Conservation (phyloP, 2,888 invertebrate genomes). For the Apocheima hispidaria region DNA sequence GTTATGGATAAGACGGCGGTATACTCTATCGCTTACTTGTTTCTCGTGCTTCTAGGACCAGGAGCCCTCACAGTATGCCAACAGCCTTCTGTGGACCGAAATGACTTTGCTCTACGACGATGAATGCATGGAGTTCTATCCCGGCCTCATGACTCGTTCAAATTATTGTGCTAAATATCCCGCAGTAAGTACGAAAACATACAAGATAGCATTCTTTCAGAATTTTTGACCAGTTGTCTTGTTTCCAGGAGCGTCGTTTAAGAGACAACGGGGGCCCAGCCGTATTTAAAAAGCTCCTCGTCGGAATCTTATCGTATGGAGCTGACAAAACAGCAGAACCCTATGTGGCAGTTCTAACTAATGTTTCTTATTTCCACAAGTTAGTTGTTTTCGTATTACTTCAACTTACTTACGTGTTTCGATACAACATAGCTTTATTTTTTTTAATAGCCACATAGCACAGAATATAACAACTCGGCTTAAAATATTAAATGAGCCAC, state of each 20-base stretch:
- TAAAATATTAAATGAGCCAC: no score
- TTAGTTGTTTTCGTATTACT: conserved; percentile 32
- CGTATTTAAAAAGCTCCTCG: conserved; percentile 50
- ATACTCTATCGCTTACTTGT: no score
- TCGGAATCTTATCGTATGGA: conserved; percentile 67
- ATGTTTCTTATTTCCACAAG: conserved; percentile 72
- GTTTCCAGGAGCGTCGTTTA: conserved; percentile 57
- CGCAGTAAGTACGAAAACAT: conserved; percentile 52
- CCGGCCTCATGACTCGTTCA: conserved; percentile 55
- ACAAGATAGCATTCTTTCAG: neutral
- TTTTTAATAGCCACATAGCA: no score
- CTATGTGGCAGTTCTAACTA: conserved; percentile 65
- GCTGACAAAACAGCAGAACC: conserved; percentile 45
- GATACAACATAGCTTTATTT: neutral
- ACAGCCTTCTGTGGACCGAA: conserved; percentile 57
- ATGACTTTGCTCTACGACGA: conserved; percentile 56
- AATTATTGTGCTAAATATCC: conserved; percentile 68
- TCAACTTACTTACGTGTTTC: neutral
- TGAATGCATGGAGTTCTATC: conserved; percentile 54
- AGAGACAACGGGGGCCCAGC: conserved; percentile 73
- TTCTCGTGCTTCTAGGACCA: conserved; percentile 54
- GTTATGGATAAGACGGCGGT: no score
- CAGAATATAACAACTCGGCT: no score
- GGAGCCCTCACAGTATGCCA: conserved; percentile 45
- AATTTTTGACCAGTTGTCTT: neutral